phyloP scores from a whole-genome alignment of 2,888 invertebrate species.

The Schrankia costaestrigalis region DNA sequence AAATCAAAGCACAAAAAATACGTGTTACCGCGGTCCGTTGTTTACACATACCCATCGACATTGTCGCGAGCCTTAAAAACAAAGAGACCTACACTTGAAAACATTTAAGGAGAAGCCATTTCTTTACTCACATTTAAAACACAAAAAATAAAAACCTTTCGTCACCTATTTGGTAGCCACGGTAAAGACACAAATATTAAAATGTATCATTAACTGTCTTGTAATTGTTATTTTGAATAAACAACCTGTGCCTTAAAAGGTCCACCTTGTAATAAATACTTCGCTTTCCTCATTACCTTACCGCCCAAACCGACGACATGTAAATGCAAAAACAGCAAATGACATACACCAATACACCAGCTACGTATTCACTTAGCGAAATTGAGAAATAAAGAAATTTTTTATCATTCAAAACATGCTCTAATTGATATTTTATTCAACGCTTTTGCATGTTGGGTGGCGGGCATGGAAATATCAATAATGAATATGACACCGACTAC shows the following conservation, averaged over 20 bases:
- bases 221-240: slow-evolving; percentile 13
- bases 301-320: slow-evolving; percentile 69
- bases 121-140: neutral
- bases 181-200: neutral
- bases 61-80: slow-evolving; percentile 64
- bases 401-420: slow-evolving; percentile 63
- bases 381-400: slow-evolving; percentile 73
- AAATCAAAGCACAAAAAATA: slow-evolving; percentile 76
- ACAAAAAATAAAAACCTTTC: too few relatives aligned
- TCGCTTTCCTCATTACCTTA: slow-evolving; percentile 72
- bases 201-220: slow-evolving; percentile 6
- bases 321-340: slow-evolving; percentile 70
- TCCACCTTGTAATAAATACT: slow-evolving; percentile 66
- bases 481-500: slow-evolving; percentile 61
- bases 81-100: slow-evolving; percentile 37
- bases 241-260: slow-evolving; percentile 40
- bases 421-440: slow-evolving; percentile 79
- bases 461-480: slow-evolving; percentile 63
- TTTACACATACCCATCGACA: slow-evolving; percentile 67
- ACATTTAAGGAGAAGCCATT: slow-evolving; percentile 51
- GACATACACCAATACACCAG: slow-evolving; percentile 65
- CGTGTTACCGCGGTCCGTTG: slow-evolving; percentile 72
- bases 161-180: neutral
- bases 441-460: slow-evolving; percentile 73
- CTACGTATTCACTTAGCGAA: slow-evolving; percentile 69